Percentiles rank a stretch among this genome's conserved stretches.
Evolutionary conservation across 2,797 vertebrate species (phyloP).

Genomic region (Tragelaphus eurycerus): DNA sequence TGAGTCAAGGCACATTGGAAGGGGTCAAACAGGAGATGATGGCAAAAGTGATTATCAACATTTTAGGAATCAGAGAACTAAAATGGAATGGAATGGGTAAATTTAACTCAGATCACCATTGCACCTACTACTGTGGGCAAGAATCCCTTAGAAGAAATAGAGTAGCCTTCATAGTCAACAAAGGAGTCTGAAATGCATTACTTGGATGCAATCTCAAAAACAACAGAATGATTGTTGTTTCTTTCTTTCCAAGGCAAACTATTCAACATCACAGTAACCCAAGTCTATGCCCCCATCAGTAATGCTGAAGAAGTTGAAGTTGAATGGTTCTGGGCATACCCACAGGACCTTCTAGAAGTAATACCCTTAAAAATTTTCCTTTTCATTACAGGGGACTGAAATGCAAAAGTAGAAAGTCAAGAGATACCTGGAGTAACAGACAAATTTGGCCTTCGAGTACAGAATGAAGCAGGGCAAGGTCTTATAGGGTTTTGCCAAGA

Average conservation of each 20-base stretch:
- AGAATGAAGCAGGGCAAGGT: neutral
- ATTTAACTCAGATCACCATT: neutral
- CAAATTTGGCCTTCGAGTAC: neutral
- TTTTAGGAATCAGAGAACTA: neutral
- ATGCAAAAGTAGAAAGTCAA: neutral
- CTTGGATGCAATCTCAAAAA: neutral
- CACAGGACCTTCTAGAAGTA: neutral
- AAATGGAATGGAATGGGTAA: neutral
- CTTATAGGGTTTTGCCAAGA: neutral
- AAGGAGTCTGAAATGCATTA: neutral
- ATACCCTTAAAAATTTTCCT: neutral
- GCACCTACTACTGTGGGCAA: neutral
- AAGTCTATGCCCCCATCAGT: neutral
- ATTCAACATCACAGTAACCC: neutral
- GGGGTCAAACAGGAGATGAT: neutral
- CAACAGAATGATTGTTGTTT: neutral
- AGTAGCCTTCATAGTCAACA: neutral
- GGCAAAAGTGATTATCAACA: neutral
- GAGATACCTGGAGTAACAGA: neutral
- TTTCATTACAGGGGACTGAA: neutral
- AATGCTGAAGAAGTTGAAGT: neutral
- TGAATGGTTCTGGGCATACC: neutral
- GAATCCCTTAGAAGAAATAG: neutral
- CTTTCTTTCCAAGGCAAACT: neutral
- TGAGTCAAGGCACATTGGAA: neutral